Base-by-base conservation (phyloP, 2,797 vertebrate species). In the Tiaroga cobitis region DNA sequence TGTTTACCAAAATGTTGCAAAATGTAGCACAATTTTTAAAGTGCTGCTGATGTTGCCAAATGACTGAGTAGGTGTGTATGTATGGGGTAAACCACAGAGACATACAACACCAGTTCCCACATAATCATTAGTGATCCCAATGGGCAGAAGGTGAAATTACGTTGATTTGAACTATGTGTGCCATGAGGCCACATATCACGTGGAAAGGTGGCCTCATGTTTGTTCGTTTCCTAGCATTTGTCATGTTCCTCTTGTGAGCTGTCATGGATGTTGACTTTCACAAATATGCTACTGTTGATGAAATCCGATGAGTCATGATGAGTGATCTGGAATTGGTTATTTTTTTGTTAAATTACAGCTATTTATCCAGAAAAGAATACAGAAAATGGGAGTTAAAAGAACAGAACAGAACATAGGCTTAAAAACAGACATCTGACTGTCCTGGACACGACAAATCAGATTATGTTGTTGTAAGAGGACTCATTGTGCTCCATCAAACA, bases 401-500 rank as follows among this genome's bases (percentile, higher is more conserved):
- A 21, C 69, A 69, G n/a, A 69, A 54, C 61, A 68, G 32, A 76
- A 41, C 59, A 77, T 26, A 37, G 18, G 51, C n/a, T 41, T 37
- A 78, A 70, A 41, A 78, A 78, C 65, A 79, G 51, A 70, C 51
- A 73, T 72, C 24, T 46, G 77, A 63, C 54, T 46, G 74, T 37
- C 67, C 83, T 80, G 83, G 56, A 63, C 56, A 63, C 16, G 37
- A 65, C 61, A 80, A 88, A 89, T 83, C 73, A 29, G n/a, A 82
- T 84, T 87, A 81, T 65, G 74, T 59, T 61, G 63, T 81, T 78
- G 34, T 75, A 78, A 73, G 63, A 67, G 10, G 65, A 83, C 80
- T 78, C 85, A 65, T 73, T 81, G 80, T 82, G n/a, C 29, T 77
- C 59, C 70, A 68, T 89, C 81, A 84, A 69, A 74, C 87, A 84